phyloP scores from a whole-genome alignment of 1,140 invertebrate genomes.

The Lycorma delicatula region DNA sequence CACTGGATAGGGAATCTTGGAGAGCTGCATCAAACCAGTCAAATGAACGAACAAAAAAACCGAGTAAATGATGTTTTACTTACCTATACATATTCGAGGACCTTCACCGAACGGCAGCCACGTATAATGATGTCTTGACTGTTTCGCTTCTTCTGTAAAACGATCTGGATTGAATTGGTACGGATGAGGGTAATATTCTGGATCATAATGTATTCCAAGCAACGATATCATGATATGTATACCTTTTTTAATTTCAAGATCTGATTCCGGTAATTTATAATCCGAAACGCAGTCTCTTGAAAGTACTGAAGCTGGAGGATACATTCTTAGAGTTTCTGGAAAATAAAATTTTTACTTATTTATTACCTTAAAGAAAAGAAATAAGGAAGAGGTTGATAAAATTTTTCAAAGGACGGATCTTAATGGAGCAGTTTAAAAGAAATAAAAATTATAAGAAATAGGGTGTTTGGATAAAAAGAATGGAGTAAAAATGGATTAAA shows the following conservation, averaged over 20 bases:
- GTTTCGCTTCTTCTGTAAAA: constrained; percentile 56
- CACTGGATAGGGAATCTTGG: no score
- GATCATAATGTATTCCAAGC: constrained; percentile 53
- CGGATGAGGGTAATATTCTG: constrained; percentile 62
- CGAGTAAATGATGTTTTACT: no score
- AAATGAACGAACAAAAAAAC: no score
- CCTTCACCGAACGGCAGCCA: constrained; percentile 68
- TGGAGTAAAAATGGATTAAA: no score
- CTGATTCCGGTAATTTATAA: constrained; percentile 31
- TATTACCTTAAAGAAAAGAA: no score
- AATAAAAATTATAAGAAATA: no score
- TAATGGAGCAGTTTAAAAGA: no score
- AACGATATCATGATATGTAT: constrained; percentile 41
- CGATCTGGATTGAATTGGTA: constrained; percentile 64
- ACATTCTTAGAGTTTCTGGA: constrained; percentile 41
- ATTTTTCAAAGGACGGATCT: no score
- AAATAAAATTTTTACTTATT: no score
- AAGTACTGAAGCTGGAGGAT: constrained; percentile 37
- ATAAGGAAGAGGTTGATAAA: no score
- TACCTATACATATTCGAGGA: constrained; percentile 63
- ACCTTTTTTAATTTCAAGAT: constrained; percentile 37
- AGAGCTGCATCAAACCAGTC: no score
- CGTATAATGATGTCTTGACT: constrained; percentile 41
- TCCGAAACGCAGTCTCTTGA: constrained; percentile 40
- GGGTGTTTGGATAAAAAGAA: no score